Evolutionary conservation across 2,888 invertebrate genomes (phyloP).

Genomic region (Metallyticus violacea): DNA sequence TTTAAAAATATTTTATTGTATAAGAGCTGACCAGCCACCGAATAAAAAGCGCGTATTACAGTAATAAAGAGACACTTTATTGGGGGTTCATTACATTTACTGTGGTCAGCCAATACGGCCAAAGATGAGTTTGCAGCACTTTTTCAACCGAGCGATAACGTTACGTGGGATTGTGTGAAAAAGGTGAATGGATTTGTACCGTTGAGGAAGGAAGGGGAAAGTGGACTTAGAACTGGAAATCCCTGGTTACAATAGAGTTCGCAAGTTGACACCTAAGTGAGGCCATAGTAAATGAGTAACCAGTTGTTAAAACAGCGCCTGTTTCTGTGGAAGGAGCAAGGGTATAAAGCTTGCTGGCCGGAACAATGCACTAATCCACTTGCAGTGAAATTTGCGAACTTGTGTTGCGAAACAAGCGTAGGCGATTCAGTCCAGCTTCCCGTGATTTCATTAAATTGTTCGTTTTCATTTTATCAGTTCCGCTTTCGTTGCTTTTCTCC

Average conservation of each 20-base stretch:
- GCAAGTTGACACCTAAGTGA: not conserved
- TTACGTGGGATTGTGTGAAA: too few relatives aligned
- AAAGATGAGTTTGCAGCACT: too few relatives aligned
- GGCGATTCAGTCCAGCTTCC: not conserved
- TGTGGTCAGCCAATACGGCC: too few relatives aligned
- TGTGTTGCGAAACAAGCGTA: too few relatives aligned
- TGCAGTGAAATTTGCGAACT: not conserved
- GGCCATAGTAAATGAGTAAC: not conserved
- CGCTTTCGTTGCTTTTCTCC: not conserved
- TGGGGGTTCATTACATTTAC: too few relatives aligned
- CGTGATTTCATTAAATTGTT: not conserved
- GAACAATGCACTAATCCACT: not conserved
- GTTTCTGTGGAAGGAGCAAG: not conserved
- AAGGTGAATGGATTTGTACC: too few relatives aligned
- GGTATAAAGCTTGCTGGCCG: not conserved
- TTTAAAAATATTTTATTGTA: too few relatives aligned
- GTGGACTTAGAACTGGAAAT: not conserved
- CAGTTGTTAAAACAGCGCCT: not conserved
- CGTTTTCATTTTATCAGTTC: not conserved
- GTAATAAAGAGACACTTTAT: too few relatives aligned
- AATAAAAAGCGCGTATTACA: too few relatives aligned
- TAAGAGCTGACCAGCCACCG: too few relatives aligned
- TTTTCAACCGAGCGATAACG: too few relatives aligned
- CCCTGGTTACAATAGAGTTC: not conserved
- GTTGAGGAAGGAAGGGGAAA: too few relatives aligned